Conservation (phyloP, 2,888 invertebrate genomes). For the Standfussiana lucernea region DNA sequence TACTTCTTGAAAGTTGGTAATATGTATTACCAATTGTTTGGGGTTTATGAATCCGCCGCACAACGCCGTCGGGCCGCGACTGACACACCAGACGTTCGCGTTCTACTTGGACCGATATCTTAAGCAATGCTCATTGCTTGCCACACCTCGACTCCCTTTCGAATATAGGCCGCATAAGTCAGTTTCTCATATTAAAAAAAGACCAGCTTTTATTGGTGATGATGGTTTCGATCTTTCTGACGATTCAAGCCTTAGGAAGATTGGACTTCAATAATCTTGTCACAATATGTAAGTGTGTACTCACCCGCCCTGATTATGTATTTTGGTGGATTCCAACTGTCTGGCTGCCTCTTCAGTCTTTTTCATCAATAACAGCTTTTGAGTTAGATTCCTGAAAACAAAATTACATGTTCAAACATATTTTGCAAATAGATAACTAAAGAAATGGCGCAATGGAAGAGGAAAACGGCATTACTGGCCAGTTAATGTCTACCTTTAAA, state of each 20-base stretch:
- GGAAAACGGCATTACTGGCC: not conserved
- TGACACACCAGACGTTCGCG: not conserved
- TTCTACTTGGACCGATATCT: not conserved
- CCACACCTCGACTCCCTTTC: not conserved
- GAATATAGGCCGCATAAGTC: not conserved
- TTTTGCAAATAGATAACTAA: not conserved
- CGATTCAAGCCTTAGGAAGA: not conserved
- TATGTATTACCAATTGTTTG: too few relatives aligned
- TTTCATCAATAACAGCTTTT: conserved; percentile 96
- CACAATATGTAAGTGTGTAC: conserved; percentile 77
- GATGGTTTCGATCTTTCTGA: not conserved
- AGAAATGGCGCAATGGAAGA: not conserved
- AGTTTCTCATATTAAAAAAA: not conserved
- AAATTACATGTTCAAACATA: conserved; percentile 14
- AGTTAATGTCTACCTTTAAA: not conserved
- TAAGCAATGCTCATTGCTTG: not conserved
- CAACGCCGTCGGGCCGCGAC: not conserved
- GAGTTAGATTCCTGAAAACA: conserved; percentile 92
- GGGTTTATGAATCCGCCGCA: too few relatives aligned
- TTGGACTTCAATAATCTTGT: not conserved
- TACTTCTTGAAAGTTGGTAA: too few relatives aligned
- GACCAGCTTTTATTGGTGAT: not conserved
- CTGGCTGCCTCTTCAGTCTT: conserved; percentile 99
- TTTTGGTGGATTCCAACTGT: conserved; percentile 97
- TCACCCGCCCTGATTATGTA: conserved; percentile 96